A percentile compares a stretch with the other conserved stretches of the same genome.
Evolutionary conservation across 2,113 vertebrate genomes (phyloP).

Genomic region (Platichthys stellatus): DNA sequence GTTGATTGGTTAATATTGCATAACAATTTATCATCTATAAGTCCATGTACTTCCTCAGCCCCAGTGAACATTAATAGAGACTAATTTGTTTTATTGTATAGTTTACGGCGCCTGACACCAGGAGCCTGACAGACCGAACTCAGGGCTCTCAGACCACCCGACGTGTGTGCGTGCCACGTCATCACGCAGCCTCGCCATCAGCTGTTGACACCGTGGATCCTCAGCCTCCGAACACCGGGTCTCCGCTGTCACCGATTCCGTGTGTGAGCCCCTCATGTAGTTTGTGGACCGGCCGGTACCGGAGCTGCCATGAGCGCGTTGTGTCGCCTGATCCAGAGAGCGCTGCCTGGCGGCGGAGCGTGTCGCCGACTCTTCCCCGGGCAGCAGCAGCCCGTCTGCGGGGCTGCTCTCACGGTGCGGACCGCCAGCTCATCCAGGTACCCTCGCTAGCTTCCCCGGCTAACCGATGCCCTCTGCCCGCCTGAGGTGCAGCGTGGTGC

Average conservation of each 20-base stretch:
- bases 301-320: constrained; percentile 75
- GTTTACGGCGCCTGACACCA: constrained; percentile 25
- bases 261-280: constrained; percentile 43
- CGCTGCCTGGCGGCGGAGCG: constrained; percentile 52
- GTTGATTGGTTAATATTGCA: no score
- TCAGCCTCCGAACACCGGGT: no score
- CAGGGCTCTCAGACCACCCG: not conserved
- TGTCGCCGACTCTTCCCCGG: constrained; percentile 47
- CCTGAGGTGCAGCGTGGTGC: not conserved
- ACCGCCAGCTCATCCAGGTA: constrained; percentile 75
- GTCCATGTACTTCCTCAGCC: no score
- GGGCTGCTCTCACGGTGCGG: constrained; percentile 41
- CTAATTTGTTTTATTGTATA: no score
- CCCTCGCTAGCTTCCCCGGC: not conserved
- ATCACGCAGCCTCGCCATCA: constrained; percentile 57
- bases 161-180: constrained; percentile 37
- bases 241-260: constrained; percentile 2
- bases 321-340: constrained; percentile 73
- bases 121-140: constrained; percentile 24
- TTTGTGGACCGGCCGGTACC: constrained; percentile 30
- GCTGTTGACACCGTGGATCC: constrained; percentile 48
- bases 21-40: no score
- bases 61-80: no score
- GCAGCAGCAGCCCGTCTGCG: constrained; percentile 53
- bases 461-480: constrained; percentile 54